Base-by-base conservation (phyloP, 2,797 vertebrate genomes). In the Lepus oiostolus region DNA sequence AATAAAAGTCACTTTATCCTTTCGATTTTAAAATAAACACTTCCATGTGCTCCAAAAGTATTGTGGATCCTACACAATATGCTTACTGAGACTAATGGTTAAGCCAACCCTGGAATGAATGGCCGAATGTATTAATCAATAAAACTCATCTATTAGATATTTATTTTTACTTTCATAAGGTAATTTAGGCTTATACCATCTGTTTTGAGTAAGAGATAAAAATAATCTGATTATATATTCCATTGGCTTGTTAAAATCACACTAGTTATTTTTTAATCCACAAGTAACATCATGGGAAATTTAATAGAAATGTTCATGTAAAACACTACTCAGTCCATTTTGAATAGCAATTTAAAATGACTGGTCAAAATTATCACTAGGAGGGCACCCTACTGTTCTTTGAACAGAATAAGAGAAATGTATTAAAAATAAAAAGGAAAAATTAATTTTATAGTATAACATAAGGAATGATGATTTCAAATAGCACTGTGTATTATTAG, bases 361-460 rank as follows among this genome's bases (percentile, higher is more conserved):
- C 97, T 98, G 98, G 97, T 97, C 98, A 98, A 98, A 98, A 98
- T 98, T 97, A 98, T 97, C 96, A 97, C 85, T 96, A 97, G 95
- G 85, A 97, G 95, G 93, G 93, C 97, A 97, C 95, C 85, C 95
- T 98, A 96, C 96, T 58, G 85, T 97, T 98, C 97, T 80, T 93
- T 97, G 96, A 98, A 97, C 98, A 98, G 93, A 96, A 91, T 97
- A 98, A 98, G 98, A 98, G 97, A 98, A 98, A 97, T 89, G 95
- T 98, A 98, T 98, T 98, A 98, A 98, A 97, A 98, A 98, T 96
- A 97, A 98, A 98, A 98, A 97, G 93, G 95, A 97, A 98, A 98
- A 98, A 95, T 96, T 97, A 97, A 97, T 97, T 97, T 96, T 91
- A 75, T 83, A 76, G 58, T 90, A 72, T 94, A 96, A 65, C 84